These are phyloP conservation scores for Lepidotrigona ventralis DNA, from an alignment of 1,140 invertebrate genomes.

Conservation along the genomic window DNA sequence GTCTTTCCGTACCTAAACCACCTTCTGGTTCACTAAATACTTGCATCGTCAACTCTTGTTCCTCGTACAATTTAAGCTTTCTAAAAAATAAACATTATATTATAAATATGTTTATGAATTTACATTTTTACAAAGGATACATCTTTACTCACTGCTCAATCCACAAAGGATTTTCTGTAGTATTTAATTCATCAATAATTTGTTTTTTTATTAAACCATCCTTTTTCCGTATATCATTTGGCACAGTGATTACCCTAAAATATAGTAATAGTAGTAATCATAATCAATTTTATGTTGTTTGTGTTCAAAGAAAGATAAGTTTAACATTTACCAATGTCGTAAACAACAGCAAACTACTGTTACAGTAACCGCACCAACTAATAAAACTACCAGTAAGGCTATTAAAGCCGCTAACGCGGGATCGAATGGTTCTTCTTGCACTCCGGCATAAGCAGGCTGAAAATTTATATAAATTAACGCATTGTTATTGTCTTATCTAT, in stretches of 20 bases:
- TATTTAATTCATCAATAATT: conserved; percentile 91
- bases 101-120: conserved; percentile 4
- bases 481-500: conserved; percentile 6
- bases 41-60: conserved; percentile 96
- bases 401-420: conserved; percentile 91
- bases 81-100: conserved; percentile 74
- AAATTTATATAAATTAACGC: conserved; percentile 27
- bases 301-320: background rate
- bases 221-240: conserved; percentile 85
- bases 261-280: background rate
- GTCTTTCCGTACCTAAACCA: conserved; percentile 78
- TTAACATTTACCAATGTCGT: conserved; percentile 87
- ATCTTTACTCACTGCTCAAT: conserved; percentile 89
- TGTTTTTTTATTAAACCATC: conserved; percentile 91
- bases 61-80: conserved; percentile 94
- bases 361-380: conserved; percentile 92
- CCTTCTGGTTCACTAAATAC: conserved; percentile 91
- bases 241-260: conserved; percentile 84
- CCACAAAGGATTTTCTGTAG: conserved; percentile 96
- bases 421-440: conserved; percentile 88
- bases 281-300: background rate
- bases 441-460: conserved; percentile 80
- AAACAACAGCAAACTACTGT: conserved; percentile 93
- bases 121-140: background rate
- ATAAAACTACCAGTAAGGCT: conserved; percentile 90